A percentile compares a stretch with the other conserved stretches of the same genome.
Conservation (phyloP, 1,140 invertebrate genomes). For the Holcopasites calliopsidis region DNA sequence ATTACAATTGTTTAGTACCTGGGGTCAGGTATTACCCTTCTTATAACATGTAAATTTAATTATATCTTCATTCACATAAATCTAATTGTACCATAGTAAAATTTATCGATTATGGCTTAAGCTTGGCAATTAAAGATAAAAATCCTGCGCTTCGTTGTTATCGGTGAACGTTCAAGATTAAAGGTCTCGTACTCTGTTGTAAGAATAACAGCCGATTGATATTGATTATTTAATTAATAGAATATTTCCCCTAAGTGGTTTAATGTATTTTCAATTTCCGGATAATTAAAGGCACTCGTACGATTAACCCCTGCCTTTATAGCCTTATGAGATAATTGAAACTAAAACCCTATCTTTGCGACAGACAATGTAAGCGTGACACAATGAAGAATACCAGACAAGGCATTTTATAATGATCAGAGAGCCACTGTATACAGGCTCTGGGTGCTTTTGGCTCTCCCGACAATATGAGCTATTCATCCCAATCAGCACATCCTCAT, state of each 20-base stretch:
- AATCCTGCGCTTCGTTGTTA: not conserved
- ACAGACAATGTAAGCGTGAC: not conserved
- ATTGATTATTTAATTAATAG: no score
- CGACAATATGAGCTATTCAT: constrained; percentile 74
- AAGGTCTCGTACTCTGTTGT: not conserved
- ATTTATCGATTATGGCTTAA: not conserved
- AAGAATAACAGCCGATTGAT: not conserved
- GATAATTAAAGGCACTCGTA: not conserved
- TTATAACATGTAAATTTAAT: no score
- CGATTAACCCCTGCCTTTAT: not conserved
- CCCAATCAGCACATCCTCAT: constrained; percentile 77
- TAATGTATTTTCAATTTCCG: not conserved
- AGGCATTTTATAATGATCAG: constrained; percentile 40
- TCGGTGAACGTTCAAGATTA: not conserved
- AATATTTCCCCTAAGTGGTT: no score
- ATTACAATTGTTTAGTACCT: not conserved
- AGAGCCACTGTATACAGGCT: constrained; percentile 64
- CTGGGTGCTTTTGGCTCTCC: constrained; percentile 68
- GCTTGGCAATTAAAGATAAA: not conserved
- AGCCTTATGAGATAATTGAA: not conserved
- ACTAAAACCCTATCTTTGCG: not conserved
- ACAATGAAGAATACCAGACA: constrained; percentile 36
- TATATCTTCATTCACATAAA: not conserved
- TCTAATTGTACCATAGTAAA: not conserved
- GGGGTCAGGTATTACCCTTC: not conserved